Evolutionary conservation across 2,113 vertebrate genomes (phyloP).

Genomic region (Catharus bicknelli): DNA sequence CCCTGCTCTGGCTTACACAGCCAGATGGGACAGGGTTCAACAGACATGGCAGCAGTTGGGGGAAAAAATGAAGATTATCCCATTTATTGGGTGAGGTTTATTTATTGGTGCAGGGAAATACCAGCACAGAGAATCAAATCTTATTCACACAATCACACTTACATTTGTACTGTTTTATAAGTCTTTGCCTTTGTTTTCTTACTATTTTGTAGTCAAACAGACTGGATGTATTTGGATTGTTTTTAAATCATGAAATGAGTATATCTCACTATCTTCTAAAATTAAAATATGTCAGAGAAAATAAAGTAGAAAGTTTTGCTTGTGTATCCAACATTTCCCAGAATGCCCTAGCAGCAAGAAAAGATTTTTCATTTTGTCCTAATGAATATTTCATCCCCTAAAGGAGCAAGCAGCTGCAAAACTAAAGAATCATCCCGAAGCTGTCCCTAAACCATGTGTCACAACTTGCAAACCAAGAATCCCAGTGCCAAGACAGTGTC

Average conservation of each 20-base stretch:
- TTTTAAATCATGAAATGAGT: neutral
- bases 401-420: neutral
- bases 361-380: neutral
- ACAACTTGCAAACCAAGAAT: neutral
- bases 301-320: neutral
- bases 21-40: neutral
- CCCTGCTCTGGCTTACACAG: neutral
- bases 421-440: neutral
- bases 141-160: neutral
- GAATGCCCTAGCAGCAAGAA: neutral
- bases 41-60: accelerated
- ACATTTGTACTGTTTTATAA: neutral
- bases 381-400: neutral
- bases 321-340: neutral
- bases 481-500: neutral
- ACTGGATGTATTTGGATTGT: neutral
- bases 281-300: neutral
- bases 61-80: neutral
- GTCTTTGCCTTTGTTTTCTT: neutral
- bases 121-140: neutral
- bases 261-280: neutral
- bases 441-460: neutral
- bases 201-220: neutral
- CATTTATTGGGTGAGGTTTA: neutral
- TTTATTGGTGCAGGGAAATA: neutral